Percentiles rank a stretch among this genome's conserved stretches.
Conservation (phyloP, 2,113 vertebrate genomes). For the Sigmodon hispidus region DNA sequence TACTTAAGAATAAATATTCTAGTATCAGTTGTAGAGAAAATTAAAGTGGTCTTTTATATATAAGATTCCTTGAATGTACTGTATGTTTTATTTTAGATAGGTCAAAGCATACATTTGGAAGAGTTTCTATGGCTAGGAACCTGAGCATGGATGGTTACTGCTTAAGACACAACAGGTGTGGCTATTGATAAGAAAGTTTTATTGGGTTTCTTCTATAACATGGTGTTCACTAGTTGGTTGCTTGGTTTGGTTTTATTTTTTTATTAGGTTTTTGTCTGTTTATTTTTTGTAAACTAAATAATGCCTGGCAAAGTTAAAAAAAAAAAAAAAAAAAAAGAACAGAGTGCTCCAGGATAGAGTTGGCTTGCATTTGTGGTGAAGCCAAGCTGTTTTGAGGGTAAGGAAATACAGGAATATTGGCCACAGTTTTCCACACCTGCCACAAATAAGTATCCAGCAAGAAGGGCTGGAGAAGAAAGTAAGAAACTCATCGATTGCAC, state of each 20-base stretch:
- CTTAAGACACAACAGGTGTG: background rate
- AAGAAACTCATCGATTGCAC: background rate
- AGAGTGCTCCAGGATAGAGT: background rate
- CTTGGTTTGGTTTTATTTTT: no score
- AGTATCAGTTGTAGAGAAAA: background rate
- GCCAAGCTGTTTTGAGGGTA: background rate
- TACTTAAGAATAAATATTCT: background rate
- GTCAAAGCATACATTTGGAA: background rate
- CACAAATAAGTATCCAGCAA: background rate
- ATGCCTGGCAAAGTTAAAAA: background rate
- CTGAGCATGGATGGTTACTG: background rate
- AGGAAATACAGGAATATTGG: background rate
- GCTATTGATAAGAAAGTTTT: background rate
- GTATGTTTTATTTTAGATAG: background rate
- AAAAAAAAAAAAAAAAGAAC: background rate
- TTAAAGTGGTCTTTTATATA: background rate
- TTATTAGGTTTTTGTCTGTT: background rate
- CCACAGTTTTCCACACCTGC: background rate
- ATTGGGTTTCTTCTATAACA: background rate
- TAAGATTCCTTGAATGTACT: background rate
- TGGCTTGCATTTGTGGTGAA: background rate
- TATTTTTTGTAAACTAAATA: background rate
- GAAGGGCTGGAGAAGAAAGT: background rate
- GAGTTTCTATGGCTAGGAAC: background rate
- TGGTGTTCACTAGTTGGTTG: background rate